Evolutionary conservation across 2,888 invertebrate genomes (phyloP).

Genomic region (Nomada flava): DNA sequence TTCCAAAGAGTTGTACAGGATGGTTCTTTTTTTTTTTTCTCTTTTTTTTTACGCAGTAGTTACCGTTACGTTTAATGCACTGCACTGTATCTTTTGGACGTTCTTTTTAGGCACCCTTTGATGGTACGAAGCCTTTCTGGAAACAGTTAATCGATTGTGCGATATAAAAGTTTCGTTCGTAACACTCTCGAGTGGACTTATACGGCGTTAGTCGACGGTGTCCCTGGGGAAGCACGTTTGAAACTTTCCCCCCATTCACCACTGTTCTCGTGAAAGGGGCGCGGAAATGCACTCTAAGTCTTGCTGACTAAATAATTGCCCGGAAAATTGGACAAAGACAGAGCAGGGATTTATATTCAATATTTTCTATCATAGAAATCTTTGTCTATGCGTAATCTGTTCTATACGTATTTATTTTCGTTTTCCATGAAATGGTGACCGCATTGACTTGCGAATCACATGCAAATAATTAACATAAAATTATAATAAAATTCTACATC

Average conservation of each 20-base stretch:
- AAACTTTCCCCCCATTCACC: slow-evolving; percentile 12
- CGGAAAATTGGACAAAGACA: slow-evolving; percentile 24
- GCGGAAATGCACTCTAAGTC: neutral
- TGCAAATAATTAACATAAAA: neutral
- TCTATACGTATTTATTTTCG: no score
- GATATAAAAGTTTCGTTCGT: neutral
- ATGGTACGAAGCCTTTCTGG: neutral
- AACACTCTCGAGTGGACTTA: neutral
- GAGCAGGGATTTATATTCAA: slow-evolving; percentile 37
- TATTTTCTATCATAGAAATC: neutral
- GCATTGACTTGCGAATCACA: slow-evolving; percentile 1
- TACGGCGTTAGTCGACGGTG: neutral
- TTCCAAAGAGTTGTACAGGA: no score
- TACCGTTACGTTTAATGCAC: no score
- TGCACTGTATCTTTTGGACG: no score
- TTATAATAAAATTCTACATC: neutral
- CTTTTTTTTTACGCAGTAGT: no score
- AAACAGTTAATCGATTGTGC: neutral
- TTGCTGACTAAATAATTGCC: slow-evolving; percentile 43
- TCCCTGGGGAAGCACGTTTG: slow-evolving; percentile 5
- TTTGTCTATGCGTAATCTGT: no score
- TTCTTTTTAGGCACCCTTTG: no score
- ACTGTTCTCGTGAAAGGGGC: slow-evolving; percentile 5
- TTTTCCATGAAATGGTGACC: neutral
- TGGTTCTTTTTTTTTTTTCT: no score